phyloP scores from a whole-genome alignment of 2,797 vertebrate species.

The Ciconia nigra region DNA sequence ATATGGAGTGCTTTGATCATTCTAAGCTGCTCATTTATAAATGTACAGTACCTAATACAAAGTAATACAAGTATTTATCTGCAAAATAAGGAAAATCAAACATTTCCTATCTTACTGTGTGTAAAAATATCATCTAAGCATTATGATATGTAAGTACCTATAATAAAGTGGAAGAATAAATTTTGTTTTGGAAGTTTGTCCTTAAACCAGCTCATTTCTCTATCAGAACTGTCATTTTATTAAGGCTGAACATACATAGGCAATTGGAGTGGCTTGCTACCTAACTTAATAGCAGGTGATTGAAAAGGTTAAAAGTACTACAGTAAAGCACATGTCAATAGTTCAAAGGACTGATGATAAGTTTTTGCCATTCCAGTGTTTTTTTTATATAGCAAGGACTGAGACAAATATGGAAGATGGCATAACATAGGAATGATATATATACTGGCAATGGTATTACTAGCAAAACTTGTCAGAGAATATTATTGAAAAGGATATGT shows the following conservation, averaged over 20 bases:
- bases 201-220: neutral
- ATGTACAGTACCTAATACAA: neutral
- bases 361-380: neutral
- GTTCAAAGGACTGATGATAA: neutral
- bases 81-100: neutral
- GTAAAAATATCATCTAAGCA: neutral
- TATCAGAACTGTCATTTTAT: neutral
- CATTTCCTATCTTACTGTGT: neutral
- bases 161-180: neutral
- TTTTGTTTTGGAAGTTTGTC: neutral
- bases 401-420: neutral
- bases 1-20: neutral
- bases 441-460: neutral
- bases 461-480: neutral
- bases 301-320: neutral
- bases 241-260: neutral
- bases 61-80: neutral
- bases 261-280: neutral
- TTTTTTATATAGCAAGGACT: neutral
- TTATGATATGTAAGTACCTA: neutral
- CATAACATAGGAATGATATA: neutral
- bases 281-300: neutral
- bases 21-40: neutral
- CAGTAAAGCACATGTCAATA: neutral
- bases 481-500: neutral